Evolutionary conservation across 1,140 invertebrate genomes (phyloP).

Genomic region (Pseudomyrmex cubaensis): DNA sequence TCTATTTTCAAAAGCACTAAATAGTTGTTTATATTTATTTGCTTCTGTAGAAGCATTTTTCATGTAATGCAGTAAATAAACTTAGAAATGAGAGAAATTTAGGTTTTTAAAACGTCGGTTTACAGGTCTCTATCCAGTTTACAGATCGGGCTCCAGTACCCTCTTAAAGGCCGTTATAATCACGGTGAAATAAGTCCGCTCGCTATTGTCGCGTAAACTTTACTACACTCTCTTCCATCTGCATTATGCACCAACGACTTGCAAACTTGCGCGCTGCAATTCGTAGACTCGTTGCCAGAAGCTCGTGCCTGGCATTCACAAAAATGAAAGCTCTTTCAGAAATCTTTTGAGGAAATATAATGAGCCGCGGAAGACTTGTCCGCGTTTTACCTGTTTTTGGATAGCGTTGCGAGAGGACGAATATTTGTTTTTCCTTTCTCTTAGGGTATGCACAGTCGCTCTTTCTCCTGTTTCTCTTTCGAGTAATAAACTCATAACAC

Average conservation of each 20-base stretch:
- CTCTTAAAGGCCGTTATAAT: constrained; percentile 35
- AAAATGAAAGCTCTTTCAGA: constrained; percentile 56
- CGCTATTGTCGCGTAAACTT: constrained; percentile 59
- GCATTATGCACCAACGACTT: constrained; percentile 53
- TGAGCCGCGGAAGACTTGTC: constrained; percentile 43
- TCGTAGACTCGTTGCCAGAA: constrained; percentile 55
- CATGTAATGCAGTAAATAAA: no score
- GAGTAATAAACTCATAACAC: no score
- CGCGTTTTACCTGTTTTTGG: constrained; percentile 50
- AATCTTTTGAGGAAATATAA: constrained; percentile 48
- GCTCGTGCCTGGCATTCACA: constrained; percentile 50
- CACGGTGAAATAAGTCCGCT: constrained; percentile 54
- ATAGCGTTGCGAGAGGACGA: constrained; percentile 28
- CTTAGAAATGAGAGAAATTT: no score
- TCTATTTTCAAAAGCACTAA: no score
- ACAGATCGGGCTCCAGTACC: no score
- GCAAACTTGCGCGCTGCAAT: constrained; percentile 50
- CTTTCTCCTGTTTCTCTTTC: not conserved
- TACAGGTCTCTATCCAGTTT: no score
- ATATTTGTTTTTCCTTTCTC: not conserved
- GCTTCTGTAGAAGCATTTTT: no score
- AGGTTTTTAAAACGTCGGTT: no score
- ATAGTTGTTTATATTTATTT: no score
- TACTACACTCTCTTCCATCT: constrained; percentile 27
- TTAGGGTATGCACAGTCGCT: not conserved